Percentiles rank a stretch among this genome's conserved stretches.
Conservation (phyloP, 2,888 invertebrate genomes). For the Agonopterix subpropinquella region DNA sequence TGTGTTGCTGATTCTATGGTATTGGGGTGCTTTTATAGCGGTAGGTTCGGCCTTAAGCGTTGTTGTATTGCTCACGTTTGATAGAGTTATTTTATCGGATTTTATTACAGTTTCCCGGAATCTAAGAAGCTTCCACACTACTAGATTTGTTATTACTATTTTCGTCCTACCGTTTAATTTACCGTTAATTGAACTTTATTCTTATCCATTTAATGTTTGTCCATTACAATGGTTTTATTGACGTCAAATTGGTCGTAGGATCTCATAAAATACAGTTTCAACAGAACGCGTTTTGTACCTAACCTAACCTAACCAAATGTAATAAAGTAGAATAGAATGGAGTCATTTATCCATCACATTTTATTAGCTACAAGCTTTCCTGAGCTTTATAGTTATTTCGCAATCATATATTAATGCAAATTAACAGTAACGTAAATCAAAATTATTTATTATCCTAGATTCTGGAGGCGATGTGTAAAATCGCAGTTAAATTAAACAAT, state of each 20-base stretch:
- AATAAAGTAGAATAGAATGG: conserved; percentile 6
- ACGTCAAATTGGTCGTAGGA: background rate
- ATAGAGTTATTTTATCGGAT: conserved; percentile 20
- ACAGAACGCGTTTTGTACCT: background rate
- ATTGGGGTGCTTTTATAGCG: conserved; percentile 36
- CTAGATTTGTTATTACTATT: background rate
- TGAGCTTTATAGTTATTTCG: background rate
- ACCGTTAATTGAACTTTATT: background rate
- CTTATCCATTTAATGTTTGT: too few relatives aligned
- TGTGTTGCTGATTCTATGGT: conserved; percentile 50
- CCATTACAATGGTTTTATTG: too few relatives aligned
- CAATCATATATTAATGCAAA: background rate
- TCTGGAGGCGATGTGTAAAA: background rate
- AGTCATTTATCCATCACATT: background rate
- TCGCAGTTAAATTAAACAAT: conserved; percentile 33
- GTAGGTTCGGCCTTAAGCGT: conserved; percentile 22
- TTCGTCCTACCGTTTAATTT: background rate
- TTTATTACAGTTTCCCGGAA: background rate
- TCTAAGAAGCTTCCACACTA: background rate
- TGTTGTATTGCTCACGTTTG: conserved; percentile 21
- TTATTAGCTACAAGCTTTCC: too few relatives aligned
- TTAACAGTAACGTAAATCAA: background rate
- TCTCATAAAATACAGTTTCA: background rate
- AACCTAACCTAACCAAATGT: too few relatives aligned
- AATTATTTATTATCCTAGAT: background rate